Base-by-base conservation (phyloP, 35 echinoderm and acorn worm species). In the Holothuria glaberrima region DNA sequence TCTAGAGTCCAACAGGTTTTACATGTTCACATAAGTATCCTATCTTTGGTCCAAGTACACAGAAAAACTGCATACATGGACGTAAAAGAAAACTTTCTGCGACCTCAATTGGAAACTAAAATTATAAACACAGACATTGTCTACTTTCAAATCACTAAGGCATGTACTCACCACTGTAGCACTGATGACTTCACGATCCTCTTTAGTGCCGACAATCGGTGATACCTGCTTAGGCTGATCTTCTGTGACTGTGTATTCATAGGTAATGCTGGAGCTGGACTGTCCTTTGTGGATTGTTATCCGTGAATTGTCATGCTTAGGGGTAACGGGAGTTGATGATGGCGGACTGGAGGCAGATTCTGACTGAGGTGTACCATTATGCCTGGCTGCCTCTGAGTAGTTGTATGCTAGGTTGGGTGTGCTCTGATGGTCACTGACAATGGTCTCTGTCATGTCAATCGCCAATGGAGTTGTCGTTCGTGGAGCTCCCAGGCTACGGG, bases 281-380 rank as follows among this genome's bases (percentile, higher is more conserved):
- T 93, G 87, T 27, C 93, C 97, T 44, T 92, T 92, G 68, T 93
- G 93, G 48, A 99, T 95, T 6, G 94, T 91, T 50, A 99, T 99
- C 61, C 97, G 89, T 22, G 97, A 94, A 86, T 95, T 99, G 61
- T 92, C 94, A 48, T 97, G 95, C 30, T 95, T 88, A 5, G 97
- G 97, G 9, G 97, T 99, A 62, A 93, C 91, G 22, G 97, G 97
- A 25, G 97, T 95, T 31, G 97, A 99, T 20, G 97, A 99, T 22
- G 86, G 83, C 1, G 93, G 93, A 22, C 90, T 92, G 26, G 92
- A 94, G 3, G 94, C 76, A 46, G 92, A 88, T 30, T 88, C 88
- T 5, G 95, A 91, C 58, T 69, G 62, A 22, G 86, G 90, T 46
- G 66, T 94, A 62, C 86, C 86, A 82, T 92, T 83, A 24, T 30